Conservation (phyloP, 2,113 vertebrate species). For the Marmota monax region DNA sequence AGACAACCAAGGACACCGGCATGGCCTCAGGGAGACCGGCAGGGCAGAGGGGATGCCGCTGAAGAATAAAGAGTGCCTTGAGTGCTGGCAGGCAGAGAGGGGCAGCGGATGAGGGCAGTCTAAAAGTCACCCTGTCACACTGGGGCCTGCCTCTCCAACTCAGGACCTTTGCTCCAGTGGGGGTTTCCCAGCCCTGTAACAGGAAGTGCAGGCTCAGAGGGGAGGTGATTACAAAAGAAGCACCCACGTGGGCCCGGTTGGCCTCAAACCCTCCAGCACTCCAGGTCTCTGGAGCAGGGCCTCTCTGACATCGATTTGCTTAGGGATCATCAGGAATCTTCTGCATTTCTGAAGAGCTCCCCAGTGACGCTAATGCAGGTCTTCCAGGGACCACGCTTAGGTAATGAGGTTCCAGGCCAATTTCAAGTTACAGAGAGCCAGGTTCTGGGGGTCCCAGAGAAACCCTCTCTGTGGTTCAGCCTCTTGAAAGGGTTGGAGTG, state of each 20-base stretch:
- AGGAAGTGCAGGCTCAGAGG: constrained; percentile 21
- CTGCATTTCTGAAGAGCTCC: background rate
- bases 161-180: background rate
- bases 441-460: background rate
- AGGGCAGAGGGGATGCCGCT: background rate
- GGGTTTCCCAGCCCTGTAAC: background rate
- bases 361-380: background rate
- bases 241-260: background rate
- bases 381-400: too few species aligned
- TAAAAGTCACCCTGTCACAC: accelerated
- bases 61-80: background rate
- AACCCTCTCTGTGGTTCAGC: background rate
- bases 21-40: accelerated
- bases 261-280: background rate
- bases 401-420: background rate
- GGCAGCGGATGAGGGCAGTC: background rate
- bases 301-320: background rate
- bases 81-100: background rate
- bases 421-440: background rate
- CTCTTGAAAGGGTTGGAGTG: background rate
- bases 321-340: background rate
- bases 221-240: background rate
- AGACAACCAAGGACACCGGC: background rate
- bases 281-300: too few species aligned
- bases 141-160: background rate